Evolutionary conservation across 1,140 invertebrate species (phyloP), one percentile per base, ranked within the genome.

Genomic region (Halesus radiatus): DNA sequence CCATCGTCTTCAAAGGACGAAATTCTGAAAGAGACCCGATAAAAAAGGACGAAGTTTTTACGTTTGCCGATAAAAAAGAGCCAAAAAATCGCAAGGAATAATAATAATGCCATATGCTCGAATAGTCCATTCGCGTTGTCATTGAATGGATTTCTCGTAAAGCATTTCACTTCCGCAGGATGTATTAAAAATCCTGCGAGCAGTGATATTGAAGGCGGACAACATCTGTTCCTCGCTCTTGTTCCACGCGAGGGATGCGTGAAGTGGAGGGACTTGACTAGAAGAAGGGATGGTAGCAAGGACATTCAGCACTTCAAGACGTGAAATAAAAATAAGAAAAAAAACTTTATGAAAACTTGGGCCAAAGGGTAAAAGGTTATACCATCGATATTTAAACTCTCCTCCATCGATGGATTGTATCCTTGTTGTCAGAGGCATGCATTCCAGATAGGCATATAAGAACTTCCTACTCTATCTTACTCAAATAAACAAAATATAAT

Each of bases 101-200:
- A 75, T 78, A 80, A 75, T 73, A 83, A 80, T 80, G 79, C 81
- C 81, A 83, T 83, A 77, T 83, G 81, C 73, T 80, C 75, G 72
- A 32, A 56, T 58, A 68, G 15, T 74, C 54, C 77, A 60, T 75
- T 79, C 50, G n/a, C 62, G 68, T 3, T 53, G 64, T 62, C 56
- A 15, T 50, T 82, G 80, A 82, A 82, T 80, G 81, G 74, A 80
- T 76, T 72, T 78, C 78, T 20, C 74, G 79, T 75, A 80, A 83
- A 78, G 77, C 68, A 66, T 76, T 22, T 56, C 79, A 73, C 81
- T 83, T 83, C 81, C 81, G 81, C 81, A 83, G 81, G 81, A 83
- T 83, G 81, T 76, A 73, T 68, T 70, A 68, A 82, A 76, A 79
- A 79, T 77, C 56, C 70, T 68, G 77, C 73, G 58, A 66, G 54